A percentile compares a stretch with the other conserved stretches of the same genome.
Conservation (phyloP, 2,113 vertebrate species). For the Phalacrocorax aristotelis region DNA sequence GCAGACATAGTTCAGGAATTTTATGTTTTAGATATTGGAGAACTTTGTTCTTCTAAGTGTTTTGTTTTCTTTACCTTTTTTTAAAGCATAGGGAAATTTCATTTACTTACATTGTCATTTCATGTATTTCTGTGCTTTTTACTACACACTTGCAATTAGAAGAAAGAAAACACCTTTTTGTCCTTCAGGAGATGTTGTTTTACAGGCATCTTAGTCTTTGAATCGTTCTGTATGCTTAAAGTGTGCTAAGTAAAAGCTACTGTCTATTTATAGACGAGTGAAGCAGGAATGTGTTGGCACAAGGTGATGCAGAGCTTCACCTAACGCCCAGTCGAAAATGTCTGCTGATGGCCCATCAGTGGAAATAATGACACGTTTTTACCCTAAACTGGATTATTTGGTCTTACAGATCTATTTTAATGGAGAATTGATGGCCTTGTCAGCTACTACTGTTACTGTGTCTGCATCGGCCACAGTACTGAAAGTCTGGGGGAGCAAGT, state of each 20-base stretch:
- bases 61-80: not conserved
- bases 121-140: not conserved
- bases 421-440: not conserved
- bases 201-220: not conserved
- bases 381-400: slow-evolving; percentile 21
- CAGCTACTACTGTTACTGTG: not conserved
- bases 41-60: not conserved
- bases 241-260: not conserved
- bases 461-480: not conserved
- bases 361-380: slow-evolving; percentile 38
- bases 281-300: not conserved
- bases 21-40: not conserved
- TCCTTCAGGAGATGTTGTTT: not conserved
- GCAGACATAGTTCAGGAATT: not conserved
- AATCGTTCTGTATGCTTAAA: not conserved
- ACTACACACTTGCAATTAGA: not conserved
- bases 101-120: not conserved
- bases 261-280: not conserved
- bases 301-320: not conserved
- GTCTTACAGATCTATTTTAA: slow-evolving; percentile 26
- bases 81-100: not conserved
- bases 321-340: not conserved
- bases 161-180: not conserved
- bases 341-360: not conserved
- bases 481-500: not conserved